These are phyloP conservation scores for Ifrita kowaldi DNA, from an alignment of 2,113 vertebrate species.

Conservation along the genomic window DNA sequence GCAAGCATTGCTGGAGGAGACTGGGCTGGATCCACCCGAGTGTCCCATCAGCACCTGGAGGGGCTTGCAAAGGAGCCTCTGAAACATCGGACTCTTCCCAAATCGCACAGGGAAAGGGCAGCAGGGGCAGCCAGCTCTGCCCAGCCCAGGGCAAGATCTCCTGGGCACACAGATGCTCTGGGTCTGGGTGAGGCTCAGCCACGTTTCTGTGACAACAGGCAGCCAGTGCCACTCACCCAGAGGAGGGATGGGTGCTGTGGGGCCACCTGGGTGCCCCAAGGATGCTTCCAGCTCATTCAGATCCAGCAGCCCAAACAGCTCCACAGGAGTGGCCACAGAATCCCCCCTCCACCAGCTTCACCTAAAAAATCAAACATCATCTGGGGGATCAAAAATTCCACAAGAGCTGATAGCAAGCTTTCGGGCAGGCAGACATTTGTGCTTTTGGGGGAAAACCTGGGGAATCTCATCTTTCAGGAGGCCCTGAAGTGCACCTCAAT, in stretches of 20 bases:
- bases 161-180: not conserved
- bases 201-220: not conserved
- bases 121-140: not conserved
- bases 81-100: rapidly evolving
- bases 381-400: not conserved
- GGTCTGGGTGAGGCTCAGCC: not conserved
- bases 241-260: not conserved
- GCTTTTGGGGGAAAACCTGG: not conserved
- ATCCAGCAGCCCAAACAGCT: rapidly evolving
- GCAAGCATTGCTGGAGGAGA: not conserved
- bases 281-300: not conserved
- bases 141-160: not conserved
- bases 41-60: not conserved
- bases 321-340: rapidly evolving
- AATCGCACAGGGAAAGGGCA: not conserved
- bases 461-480: not conserved
- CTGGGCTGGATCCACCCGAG: not conserved
- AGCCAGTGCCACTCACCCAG: not conserved
- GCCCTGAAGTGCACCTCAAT: not conserved
- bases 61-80: not conserved
- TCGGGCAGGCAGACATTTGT: not conserved
- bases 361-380: rapidly evolving
- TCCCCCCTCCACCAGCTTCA: not conserved
- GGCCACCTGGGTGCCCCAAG: not conserved
- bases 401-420: not conserved